A percentile compares a stretch with the other conserved stretches of the same genome.
These are phyloP conservation scores for Strigops habroptila DNA, from an alignment of 2,113 vertebrate genomes.

Conservation along the genomic window DNA sequence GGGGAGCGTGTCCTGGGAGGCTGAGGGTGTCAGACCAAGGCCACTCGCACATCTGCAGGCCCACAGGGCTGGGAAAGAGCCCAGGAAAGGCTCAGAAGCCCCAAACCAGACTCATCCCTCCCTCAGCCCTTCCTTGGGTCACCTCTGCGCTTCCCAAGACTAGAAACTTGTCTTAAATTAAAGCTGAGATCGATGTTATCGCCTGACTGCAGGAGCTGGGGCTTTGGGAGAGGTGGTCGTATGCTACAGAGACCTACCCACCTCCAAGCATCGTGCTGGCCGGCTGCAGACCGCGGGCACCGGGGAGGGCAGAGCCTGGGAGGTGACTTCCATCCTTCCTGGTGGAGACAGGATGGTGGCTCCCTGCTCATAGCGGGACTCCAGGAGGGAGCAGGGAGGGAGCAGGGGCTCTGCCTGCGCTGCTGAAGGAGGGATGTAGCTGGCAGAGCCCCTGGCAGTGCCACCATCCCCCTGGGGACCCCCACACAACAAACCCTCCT, in stretches of 20 bases:
- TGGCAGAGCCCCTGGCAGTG: not conserved
- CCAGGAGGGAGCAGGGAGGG: not conserved
- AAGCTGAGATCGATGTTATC: not conserved
- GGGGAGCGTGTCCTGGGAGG: not conserved
- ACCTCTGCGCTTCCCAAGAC: not conserved
- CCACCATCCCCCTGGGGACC: not conserved
- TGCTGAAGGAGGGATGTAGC: not conserved
- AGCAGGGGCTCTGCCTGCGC: not conserved
- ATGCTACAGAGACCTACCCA: constrained; percentile 1
- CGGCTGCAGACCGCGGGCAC: not conserved
- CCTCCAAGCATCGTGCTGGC: not conserved
- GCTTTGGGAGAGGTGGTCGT: not conserved
- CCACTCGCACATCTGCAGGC: not conserved
- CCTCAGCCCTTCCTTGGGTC: not conserved
- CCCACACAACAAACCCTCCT: not conserved
- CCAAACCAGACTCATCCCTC: not conserved
- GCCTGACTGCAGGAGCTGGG: not conserved
- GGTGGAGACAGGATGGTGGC: not conserved
- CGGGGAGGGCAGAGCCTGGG: not conserved
- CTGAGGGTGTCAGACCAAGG: not conserved
- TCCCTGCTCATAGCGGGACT: not conserved
- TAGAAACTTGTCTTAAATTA: not conserved
- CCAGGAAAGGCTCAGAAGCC: not conserved
- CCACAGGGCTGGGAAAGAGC: not conserved
- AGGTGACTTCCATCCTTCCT: not conserved